These are phyloP conservation scores for Huso huso DNA, from an alignment of 2,797 vertebrate species.

Conservation along the genomic window DNA sequence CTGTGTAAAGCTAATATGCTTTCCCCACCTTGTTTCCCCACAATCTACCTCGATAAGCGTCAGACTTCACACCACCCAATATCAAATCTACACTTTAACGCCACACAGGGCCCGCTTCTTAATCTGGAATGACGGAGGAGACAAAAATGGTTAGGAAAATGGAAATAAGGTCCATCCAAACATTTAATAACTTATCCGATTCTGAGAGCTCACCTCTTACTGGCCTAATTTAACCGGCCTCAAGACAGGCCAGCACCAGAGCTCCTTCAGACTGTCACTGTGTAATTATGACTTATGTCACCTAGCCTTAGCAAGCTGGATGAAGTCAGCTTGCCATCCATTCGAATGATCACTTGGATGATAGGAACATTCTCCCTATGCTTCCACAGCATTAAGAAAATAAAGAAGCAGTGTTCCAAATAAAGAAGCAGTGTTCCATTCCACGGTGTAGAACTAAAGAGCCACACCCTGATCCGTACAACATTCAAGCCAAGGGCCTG, in stretches of 20 bases:
- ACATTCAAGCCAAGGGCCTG: too few species aligned
- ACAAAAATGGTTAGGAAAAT: slow-evolving; percentile 50
- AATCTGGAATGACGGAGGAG: background rate
- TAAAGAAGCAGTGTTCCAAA: too few species aligned
- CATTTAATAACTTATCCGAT: slow-evolving; percentile 67
- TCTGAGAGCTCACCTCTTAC: slow-evolving; percentile 51
- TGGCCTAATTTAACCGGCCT: slow-evolving; percentile 56
- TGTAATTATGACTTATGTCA: slow-evolving; percentile 68
- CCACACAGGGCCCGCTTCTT: too few species aligned
- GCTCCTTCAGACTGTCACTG: slow-evolving; percentile 48
- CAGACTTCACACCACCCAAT: too few species aligned
- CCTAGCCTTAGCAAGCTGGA: slow-evolving; percentile 48
- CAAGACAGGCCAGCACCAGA: slow-evolving; percentile 37
- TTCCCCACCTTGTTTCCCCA: too few species aligned
- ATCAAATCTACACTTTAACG: too few species aligned
- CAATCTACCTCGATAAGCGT: too few species aligned
- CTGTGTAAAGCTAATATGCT: too few species aligned
- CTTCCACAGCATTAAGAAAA: slow-evolving; percentile 33
- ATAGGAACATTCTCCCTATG: slow-evolving; percentile 39
- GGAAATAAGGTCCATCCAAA: slow-evolving; percentile 62
- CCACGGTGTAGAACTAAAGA: too few species aligned
- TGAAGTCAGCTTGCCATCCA: slow-evolving; percentile 62
- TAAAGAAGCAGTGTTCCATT: too few species aligned
- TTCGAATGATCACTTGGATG: slow-evolving; percentile 60
- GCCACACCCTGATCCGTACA: too few species aligned